Conservation (phyloP, 2,888 invertebrate genomes). For the Mythimna albipuncta region DNA sequence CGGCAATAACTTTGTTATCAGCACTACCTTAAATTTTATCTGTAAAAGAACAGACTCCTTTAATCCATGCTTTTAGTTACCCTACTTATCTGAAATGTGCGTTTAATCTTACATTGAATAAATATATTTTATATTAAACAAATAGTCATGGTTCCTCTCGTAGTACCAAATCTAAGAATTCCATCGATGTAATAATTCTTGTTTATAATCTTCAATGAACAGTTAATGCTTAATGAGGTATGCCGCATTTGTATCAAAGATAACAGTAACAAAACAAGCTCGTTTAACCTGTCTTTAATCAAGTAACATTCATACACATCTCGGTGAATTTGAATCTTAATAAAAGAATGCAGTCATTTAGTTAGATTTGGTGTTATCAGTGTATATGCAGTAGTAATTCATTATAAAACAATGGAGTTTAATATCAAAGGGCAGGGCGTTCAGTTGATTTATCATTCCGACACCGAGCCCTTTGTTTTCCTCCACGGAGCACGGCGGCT, state of each 20-base stretch:
- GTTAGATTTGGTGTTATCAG: constrained; percentile 52
- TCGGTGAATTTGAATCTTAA: constrained; percentile 46
- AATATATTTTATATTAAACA: constrained; percentile 17
- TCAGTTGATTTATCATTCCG: constrained; percentile 82
- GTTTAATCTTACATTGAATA: constrained; percentile 5
- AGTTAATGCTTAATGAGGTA: constrained; percentile 59
- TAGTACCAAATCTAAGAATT: constrained; percentile 50
- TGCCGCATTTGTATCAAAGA: constrained; percentile 57
- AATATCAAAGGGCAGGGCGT: constrained; percentile 81
- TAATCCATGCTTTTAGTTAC: constrained; percentile 47
- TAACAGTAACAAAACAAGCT: constrained; percentile 62
- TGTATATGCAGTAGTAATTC: constrained; percentile 60
- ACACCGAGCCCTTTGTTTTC: constrained; percentile 80
- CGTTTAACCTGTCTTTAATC: constrained; percentile 59
- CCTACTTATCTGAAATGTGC: constrained; percentile 35
- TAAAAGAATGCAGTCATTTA: constrained; percentile 52
- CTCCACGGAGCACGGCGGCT: constrained; percentile 68
- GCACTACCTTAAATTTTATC: constrained; percentile 60
- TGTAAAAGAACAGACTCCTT: constrained; percentile 38
- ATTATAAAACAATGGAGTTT: constrained; percentile 80
- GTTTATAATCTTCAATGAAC: constrained; percentile 57
- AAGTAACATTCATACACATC: constrained; percentile 54
- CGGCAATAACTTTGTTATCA: constrained; percentile 65
- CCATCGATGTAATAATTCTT: constrained; percentile 56
- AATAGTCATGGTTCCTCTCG: constrained; percentile 34